Evolutionary conservation across 2,888 invertebrate species (phyloP).

Genomic region (Pristionchus maxplancki): DNA sequence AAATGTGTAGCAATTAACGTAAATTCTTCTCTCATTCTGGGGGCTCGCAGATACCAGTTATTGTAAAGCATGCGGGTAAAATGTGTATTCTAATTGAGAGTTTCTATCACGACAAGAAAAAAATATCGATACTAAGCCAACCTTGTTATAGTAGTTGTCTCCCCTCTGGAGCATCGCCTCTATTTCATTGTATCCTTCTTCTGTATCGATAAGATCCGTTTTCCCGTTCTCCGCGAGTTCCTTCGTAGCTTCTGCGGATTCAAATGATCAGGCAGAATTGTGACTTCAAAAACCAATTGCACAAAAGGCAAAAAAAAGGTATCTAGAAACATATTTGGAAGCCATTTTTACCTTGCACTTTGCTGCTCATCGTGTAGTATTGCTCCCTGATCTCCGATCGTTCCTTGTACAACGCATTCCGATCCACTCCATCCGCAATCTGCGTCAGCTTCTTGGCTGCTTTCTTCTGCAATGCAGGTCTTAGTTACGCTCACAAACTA

Average conservation of each 20-base stretch:
- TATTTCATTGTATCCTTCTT: slow-evolving; percentile 29
- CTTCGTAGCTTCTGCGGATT: slow-evolving; percentile 11
- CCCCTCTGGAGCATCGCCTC: slow-evolving; percentile 14
- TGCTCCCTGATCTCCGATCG: slow-evolving; percentile 43
- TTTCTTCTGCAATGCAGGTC: not conserved
- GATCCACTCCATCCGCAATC: not conserved
- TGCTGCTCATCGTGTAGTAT: slow-evolving; percentile 19
- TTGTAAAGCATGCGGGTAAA: too few relatives aligned
- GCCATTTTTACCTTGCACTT: slow-evolving; percentile 29
- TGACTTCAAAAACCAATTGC: not conserved
- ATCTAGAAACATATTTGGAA: not conserved
- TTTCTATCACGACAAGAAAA: too few relatives aligned
- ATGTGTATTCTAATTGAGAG: too few relatives aligned
- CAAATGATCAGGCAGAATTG: too few relatives aligned
- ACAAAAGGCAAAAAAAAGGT: not conserved
- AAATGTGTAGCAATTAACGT: not conserved
- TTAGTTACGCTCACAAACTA: too few relatives aligned
- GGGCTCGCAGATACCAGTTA: too few relatives aligned
- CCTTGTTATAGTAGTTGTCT: slow-evolving; percentile 33
- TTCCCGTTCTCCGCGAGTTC: slow-evolving; percentile 26
- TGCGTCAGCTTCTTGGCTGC: slow-evolving; percentile 22
- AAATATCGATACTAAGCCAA: not conserved
- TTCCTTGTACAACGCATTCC: not conserved
- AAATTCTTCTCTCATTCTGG: too few relatives aligned
- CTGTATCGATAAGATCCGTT: not conserved